Percentiles rank a stretch among this genome's conserved stretches.
phyloP scores from a whole-genome alignment of 2,797 vertebrate species.

The Sebastes itinus region DNA sequence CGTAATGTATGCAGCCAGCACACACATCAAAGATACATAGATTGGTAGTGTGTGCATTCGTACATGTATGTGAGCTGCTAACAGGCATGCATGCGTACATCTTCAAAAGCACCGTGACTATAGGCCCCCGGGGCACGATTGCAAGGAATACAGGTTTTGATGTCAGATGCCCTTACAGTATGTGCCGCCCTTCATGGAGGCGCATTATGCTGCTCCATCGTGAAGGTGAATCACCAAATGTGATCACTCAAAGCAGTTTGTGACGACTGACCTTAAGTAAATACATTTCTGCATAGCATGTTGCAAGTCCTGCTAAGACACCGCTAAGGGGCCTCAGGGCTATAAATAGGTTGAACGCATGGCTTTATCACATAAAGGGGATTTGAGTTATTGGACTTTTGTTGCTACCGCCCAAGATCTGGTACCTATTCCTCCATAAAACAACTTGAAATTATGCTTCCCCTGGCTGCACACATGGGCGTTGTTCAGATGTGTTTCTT shows the following conservation, averaged over 20 bases:
- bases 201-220: constrained; percentile 23
- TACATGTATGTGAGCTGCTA: constrained; percentile 56
- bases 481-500: not conserved
- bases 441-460: too few species aligned
- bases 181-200: constrained; percentile 28
- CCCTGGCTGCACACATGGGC: not conserved
- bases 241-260: constrained; percentile 37
- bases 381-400: not conserved
- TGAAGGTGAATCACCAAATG: constrained; percentile 48
- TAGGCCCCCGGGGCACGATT: constrained; percentile 51
- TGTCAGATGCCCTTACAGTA: constrained; percentile 46
- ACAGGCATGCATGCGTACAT: constrained; percentile 40
- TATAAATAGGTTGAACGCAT: not conserved
- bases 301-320: constrained; percentile 6
- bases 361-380: not conserved
- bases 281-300: constrained; percentile 15
- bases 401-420: not conserved
- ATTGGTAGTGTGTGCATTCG: constrained; percentile 39
- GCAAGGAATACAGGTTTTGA: constrained; percentile 45
- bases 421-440: not conserved
- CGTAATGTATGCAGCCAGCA: constrained; percentile 64
- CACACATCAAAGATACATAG: constrained; percentile 68
- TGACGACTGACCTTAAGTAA: constrained; percentile 44
- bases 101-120: constrained; percentile 63
- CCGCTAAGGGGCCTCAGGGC: not conserved